Percentiles rank a stretch among this genome's conserved stretches.
Conservation (phyloP, 2,888 invertebrate species). For the Hemithea aestivaria region DNA sequence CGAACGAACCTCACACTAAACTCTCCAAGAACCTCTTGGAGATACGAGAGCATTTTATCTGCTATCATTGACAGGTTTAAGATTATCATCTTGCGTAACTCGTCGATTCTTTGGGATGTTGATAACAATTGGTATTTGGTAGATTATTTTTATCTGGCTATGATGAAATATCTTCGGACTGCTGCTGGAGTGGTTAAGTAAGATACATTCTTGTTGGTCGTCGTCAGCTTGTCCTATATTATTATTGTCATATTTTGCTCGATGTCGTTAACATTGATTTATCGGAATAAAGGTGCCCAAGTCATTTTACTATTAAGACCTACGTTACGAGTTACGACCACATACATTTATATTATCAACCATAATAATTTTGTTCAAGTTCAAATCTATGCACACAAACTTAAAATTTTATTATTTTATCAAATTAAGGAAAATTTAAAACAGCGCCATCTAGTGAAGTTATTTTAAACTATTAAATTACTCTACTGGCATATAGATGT, state of each 20-base stretch:
- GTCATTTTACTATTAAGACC: too few species aligned
- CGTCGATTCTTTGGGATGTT: conserved; percentile 43
- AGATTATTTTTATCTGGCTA: conserved; percentile 53
- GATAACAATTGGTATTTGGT: conserved; percentile 32
- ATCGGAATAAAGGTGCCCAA: too few species aligned
- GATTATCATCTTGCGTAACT: conserved; percentile 68
- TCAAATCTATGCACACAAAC: too few species aligned
- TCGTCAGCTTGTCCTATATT: conserved; percentile 16
- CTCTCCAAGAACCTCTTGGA: conserved; percentile 34
- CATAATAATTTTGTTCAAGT: too few species aligned
- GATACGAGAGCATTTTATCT: conserved; percentile 52
- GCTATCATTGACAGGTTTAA: conserved; percentile 63
- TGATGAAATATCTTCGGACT: conserved; percentile 49
- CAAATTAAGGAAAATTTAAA: too few species aligned
- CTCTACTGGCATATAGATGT: neutral
- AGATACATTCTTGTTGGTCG: too few species aligned
- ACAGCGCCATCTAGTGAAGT: too few species aligned
- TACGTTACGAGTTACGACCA: too few species aligned
- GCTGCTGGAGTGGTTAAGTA: conserved; percentile 32
- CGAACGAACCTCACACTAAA: conserved; percentile 39
- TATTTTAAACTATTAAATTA: neutral
- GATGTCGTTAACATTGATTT: too few species aligned
- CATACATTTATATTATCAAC: too few species aligned
- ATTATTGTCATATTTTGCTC: too few species aligned
- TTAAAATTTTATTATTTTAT: too few species aligned